Base-by-base conservation (phyloP, 2,888 invertebrate species). In the Trypoxylon attenuatum region DNA sequence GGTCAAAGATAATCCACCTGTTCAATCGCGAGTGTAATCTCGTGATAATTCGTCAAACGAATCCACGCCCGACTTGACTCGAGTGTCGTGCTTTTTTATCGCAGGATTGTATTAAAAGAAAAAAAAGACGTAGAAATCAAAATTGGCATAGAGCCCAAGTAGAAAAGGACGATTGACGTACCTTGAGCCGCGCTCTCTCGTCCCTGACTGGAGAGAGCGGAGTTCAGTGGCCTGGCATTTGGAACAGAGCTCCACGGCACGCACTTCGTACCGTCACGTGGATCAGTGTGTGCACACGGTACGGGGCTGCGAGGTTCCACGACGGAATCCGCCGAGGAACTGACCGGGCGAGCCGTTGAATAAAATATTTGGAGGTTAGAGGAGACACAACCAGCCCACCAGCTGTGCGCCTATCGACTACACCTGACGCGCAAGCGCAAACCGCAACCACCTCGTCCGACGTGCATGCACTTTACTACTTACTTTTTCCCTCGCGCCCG, bases 351-450 rank as follows among this genome's bases (percentile, higher is more conserved):
- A 52, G 27, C 29, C 69, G 52, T 62, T 65, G 59, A 76, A 72
- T 71, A 65, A 67, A 62, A 56, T 63, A 70, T 71, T 81, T 78
- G 51, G 63, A 82, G 82, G 82, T 82, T 82, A 82, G 62, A 25
- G 52, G n/a, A 45, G 25, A 13, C 41, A 16, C 52, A 41, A 15
- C 33, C 39, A 21, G 19, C 47, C 55, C 42, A 63, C 67, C 53
- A 43, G 50, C 45, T 58, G 38, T 61, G 51, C 58, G 59, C 53
- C 69, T 76, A 76, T 76, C 73, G 76, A 76, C 76, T 76, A 41
- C n/a, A 13, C 19, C 29, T 15, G 15, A 2, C 0, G 10, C 67
- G 76, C 73, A 54, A 49, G 76, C 71, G 73, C 45, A 6, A 5
- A n/a, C n/a, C n/a, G n/a, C n/a, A n/a, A n/a, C n/a, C n/a, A n/a